Conservation (phyloP, 2,888 invertebrate species). For the Mythimna impura region DNA sequence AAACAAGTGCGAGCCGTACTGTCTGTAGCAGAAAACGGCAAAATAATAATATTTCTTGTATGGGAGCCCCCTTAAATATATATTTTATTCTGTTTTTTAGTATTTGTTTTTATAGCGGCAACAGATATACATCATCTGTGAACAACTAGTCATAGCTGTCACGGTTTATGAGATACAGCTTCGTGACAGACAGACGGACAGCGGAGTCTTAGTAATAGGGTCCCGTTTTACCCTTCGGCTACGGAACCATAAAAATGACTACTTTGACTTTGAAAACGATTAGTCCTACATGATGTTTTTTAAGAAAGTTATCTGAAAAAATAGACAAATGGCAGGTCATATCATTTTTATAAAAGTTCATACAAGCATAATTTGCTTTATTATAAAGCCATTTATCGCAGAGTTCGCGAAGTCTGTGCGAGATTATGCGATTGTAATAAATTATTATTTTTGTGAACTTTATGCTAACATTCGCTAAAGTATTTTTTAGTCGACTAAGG, state of each 20-base stretch:
- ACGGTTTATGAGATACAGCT: no score
- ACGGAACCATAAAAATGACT: not conserved
- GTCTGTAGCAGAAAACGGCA: no score
- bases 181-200: no score
- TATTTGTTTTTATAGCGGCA: no score
- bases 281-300: not conserved
- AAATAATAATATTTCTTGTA: no score
- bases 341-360: constrained; percentile 21
- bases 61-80: no score
- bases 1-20: no score
- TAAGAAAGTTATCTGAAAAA: not conserved
- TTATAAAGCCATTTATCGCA: constrained; percentile 3
- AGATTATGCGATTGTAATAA: constrained; percentile 26
- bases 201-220: no score
- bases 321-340: not conserved
- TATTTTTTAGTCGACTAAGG: constrained; percentile 19
- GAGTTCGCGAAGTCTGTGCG: constrained; percentile 12
- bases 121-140: no score
- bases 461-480: constrained; percentile 22
- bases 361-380: constrained; percentile 14
- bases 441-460: constrained; percentile 33
- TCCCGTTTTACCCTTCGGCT: no score
- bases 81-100: no score
- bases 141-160: no score
- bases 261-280: not conserved